Percentiles rank a stretch among this genome's conserved stretches.
These are phyloP conservation scores for Ashinkailepas kermadecensis DNA, from an alignment of 2,888 invertebrate genomes.

Conservation along the genomic window DNA sequence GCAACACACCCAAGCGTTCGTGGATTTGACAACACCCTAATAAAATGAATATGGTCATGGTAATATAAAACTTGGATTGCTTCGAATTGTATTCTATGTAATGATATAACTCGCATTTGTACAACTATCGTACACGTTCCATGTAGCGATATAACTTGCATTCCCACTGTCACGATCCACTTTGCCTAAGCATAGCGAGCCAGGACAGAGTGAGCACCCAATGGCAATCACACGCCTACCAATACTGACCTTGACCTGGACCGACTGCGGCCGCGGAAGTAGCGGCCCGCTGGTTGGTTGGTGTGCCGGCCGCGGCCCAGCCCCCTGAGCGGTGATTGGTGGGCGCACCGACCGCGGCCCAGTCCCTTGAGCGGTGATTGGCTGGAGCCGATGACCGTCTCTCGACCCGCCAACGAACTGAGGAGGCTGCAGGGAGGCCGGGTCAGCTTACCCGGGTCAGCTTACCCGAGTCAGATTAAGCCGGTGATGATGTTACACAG, in stretches of 20 bases:
- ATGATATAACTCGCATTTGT: too few species aligned
- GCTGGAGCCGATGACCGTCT: not conserved
- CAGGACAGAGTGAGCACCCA: too few species aligned
- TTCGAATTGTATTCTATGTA: too few species aligned
- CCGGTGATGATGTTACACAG: not conserved
- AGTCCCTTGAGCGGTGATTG: slow-evolving; percentile 11
- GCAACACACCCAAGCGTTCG: too few species aligned
- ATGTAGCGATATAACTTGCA: too few species aligned
- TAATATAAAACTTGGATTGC: too few species aligned
- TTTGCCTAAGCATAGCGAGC: too few species aligned
- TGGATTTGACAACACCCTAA: too few species aligned
- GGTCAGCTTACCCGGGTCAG: not conserved
- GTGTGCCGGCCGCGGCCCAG: not conserved
- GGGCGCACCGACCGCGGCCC: not conserved
- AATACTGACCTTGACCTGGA: not conserved
- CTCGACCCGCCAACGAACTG: not conserved
- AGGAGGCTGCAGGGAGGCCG: not conserved
- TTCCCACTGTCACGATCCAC: too few species aligned
- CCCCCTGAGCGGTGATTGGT: slow-evolving; percentile 15
- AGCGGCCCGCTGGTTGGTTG: slow-evolving; percentile 11
- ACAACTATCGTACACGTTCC: too few species aligned
- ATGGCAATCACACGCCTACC: not conserved
- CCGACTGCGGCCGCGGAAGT: slow-evolving; percentile 18
- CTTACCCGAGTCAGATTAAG: not conserved
- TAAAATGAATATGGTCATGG: too few species aligned